Conservation (phyloP, 2,797 vertebrate species). For the Enteromius fasciolatus region DNA sequence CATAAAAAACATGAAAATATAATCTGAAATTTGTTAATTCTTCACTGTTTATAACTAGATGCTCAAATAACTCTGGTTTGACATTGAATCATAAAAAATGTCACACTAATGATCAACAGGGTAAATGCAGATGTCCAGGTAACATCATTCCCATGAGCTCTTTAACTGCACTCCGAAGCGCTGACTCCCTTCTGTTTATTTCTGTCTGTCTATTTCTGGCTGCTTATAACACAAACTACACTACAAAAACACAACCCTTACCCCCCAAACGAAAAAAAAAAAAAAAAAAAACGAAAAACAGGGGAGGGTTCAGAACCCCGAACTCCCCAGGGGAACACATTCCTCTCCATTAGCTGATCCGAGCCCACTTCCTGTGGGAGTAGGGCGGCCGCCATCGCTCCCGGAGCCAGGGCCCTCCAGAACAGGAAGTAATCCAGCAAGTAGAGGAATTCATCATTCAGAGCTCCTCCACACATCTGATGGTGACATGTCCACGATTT, state of each 20-base stretch:
- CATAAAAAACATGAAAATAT: neutral
- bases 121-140: slow-evolving; percentile 42
- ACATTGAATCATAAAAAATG: neutral
- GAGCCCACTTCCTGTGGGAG: slow-evolving; percentile 71
- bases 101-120: neutral
- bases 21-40: neutral
- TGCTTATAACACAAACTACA: slow-evolving; percentile 51
- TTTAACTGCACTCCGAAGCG: slow-evolving; percentile 1
- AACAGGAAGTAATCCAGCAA: slow-evolving; percentile 72
- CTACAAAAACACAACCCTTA: slow-evolving; percentile 58
- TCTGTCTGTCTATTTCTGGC: slow-evolving; percentile 52
- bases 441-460: slow-evolving; percentile 72
- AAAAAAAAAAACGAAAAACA: slow-evolving; percentile 50
- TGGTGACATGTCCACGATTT: slow-evolving; percentile 65
- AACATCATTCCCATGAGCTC: slow-evolving; percentile 2
- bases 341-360: slow-evolving; percentile 62
- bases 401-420: slow-evolving; percentile 68
- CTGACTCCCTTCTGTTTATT: slow-evolving; percentile 54
- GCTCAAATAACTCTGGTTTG: neutral
- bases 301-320: slow-evolving; percentile 56
- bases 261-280: slow-evolving; percentile 27
- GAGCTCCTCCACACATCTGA: slow-evolving; percentile 65
- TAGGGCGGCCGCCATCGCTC: slow-evolving; percentile 69
- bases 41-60: neutral
- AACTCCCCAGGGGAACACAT: slow-evolving; percentile 54